Percentiles rank a stretch among this genome's conserved stretches.
These are phyloP conservation scores for Notolepis coatsorum DNA, from an alignment of 2,797 vertebrate species.

Conservation along the genomic window DNA sequence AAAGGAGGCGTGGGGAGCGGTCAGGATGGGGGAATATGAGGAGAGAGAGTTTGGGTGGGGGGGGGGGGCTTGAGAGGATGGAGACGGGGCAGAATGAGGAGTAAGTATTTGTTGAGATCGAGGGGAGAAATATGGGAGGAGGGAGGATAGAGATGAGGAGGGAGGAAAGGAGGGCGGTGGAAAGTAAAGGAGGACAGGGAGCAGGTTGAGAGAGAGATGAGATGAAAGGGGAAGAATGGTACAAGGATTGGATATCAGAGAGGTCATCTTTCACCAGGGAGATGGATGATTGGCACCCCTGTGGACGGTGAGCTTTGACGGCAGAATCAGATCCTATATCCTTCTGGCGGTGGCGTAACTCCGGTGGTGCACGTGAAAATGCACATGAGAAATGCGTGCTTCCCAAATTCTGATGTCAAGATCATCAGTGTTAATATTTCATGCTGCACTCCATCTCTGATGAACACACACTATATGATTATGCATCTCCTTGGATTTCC, in stretches of 20 bases:
- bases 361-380: constrained; percentile 26
- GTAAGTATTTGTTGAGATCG: not conserved
- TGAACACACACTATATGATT: not conserved
- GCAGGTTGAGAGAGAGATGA: constrained; percentile 32
- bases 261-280: constrained; percentile 61
- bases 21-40: constrained; percentile 1
- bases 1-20: not conserved
- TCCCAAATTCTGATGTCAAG: not conserved
- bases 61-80: not conserved
- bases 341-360: no score
- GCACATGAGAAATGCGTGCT: not conserved
- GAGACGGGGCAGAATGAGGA: not conserved
- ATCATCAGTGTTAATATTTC: constrained; percentile 5
- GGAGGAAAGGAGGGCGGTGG: constrained; percentile 1
- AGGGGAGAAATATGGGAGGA: constrained; percentile 11
- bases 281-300: constrained; percentile 61
- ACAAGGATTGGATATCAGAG: constrained; percentile 41
- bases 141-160: constrained; percentile 3
- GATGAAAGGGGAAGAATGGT: not conserved
- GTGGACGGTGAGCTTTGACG: constrained; percentile 56
- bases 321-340: constrained; percentile 55
- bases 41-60: not conserved
- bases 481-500: constrained; percentile 8
- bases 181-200: constrained; percentile 26
- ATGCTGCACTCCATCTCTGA: not conserved